Evolutionary conservation across 2,888 invertebrate species (phyloP).

Genomic region (Phorcus lineatus): DNA sequence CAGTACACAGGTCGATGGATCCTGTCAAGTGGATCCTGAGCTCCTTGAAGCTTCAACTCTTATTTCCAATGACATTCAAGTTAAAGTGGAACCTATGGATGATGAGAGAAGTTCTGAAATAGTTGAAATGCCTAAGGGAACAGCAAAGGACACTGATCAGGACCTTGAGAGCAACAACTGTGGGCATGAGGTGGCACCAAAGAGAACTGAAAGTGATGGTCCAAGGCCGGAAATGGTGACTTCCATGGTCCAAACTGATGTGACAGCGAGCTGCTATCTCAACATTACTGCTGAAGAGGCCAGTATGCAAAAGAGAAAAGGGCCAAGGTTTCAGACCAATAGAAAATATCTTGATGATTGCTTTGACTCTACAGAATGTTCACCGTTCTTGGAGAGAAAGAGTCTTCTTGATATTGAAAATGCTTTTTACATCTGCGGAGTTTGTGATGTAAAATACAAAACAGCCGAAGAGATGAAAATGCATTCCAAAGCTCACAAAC

Average conservation of each 20-base stretch:
- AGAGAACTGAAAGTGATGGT: not conserved
- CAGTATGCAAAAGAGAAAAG: not conserved
- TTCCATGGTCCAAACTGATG: not conserved
- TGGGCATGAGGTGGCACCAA: slow-evolving; percentile 9
- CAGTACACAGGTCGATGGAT: too few relatives aligned
- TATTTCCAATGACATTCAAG: too few relatives aligned
- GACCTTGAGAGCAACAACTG: not conserved
- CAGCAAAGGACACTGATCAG: too few relatives aligned
- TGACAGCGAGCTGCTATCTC: not conserved
- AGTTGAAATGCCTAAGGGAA: too few relatives aligned
- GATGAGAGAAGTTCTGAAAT: too few relatives aligned
- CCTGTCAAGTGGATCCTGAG: too few relatives aligned
- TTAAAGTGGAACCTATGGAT: too few relatives aligned
- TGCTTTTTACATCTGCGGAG: slow-evolving; percentile 1
- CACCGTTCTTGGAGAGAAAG: slow-evolving; percentile 7
- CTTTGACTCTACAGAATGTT: not conserved
- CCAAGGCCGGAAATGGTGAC: not conserved
- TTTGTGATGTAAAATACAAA: not conserved
- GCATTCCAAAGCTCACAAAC: not conserved
- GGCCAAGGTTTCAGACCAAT: not conserved
- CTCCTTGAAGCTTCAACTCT: too few relatives aligned
- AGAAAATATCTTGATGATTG: not conserved
- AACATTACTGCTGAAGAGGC: not conserved
- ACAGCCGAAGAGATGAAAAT: not conserved
- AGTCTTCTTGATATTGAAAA: not conserved